These are phyloP conservation scores for Antennarius maculatus DNA, from an alignment of 2,797 vertebrate genomes.

Conservation along the genomic window DNA sequence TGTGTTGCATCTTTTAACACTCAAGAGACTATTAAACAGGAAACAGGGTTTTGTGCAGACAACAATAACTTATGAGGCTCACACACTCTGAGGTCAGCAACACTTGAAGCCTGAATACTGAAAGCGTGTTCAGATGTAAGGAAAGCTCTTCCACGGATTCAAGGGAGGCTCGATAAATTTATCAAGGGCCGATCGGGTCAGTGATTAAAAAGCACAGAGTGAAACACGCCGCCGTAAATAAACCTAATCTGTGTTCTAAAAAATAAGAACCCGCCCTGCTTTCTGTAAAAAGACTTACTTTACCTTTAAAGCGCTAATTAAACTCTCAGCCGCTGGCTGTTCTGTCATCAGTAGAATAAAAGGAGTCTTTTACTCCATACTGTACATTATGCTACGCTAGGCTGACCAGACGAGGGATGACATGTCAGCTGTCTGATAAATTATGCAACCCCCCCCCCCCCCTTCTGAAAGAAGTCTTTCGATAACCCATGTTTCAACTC, in stretches of 20 bases:
- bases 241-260: slow-evolving; percentile 4
- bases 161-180: slow-evolving; percentile 3
- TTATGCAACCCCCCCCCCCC: slow-evolving; percentile 65
- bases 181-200: slow-evolving; percentile 3
- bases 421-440: slow-evolving; percentile 66
- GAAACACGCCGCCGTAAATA: slow-evolving; percentile 3
- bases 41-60: slow-evolving; percentile 34
- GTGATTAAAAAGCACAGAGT: slow-evolving; percentile 10
- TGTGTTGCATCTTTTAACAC: slow-evolving; percentile 7
- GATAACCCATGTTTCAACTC: slow-evolving; percentile 65
- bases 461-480: slow-evolving; percentile 42
- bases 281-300: not conserved
- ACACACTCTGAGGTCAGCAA: slow-evolving; percentile 11
- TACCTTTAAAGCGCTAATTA: not conserved
- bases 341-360: slow-evolving; percentile 45
- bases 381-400: slow-evolving; percentile 42
- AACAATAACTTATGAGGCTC: slow-evolving; percentile 2
- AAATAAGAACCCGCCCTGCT: not conserved
- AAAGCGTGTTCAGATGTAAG: slow-evolving; percentile 39
- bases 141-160: slow-evolving; percentile 18
- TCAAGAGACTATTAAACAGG: slow-evolving; percentile 25
- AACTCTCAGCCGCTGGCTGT: not conserved
- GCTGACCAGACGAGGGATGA: slow-evolving; percentile 31
- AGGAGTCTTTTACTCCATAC: slow-evolving; percentile 37
- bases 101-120: slow-evolving; percentile 14